Percentiles rank a stretch among this genome's conserved stretches.
phyloP scores from a whole-genome alignment of 2,797 vertebrate genomes.

The Gallinago solitaria region DNA sequence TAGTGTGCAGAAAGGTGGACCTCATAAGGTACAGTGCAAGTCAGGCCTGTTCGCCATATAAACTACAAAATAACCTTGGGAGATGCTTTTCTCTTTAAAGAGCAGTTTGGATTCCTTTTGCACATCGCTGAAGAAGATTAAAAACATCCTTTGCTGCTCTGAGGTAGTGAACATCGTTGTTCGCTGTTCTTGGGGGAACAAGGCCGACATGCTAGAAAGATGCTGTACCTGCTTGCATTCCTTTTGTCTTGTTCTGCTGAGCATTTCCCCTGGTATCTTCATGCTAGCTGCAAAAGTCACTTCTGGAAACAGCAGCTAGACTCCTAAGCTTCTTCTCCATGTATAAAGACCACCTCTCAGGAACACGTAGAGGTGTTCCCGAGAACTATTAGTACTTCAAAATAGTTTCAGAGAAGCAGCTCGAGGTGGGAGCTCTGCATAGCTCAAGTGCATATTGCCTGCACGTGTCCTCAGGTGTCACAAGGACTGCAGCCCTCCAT shows the following conservation, averaged over 20 bases:
- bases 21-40: not conserved
- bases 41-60: not conserved
- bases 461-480: not conserved
- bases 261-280: not conserved
- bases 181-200: not conserved
- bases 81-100: not conserved
- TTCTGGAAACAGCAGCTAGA: not conserved
- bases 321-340: not conserved
- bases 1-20: not conserved
- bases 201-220: accelerated
- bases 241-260: not conserved
- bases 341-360: not conserved
- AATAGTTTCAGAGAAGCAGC: not conserved
- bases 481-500: not conserved
- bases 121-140: not conserved
- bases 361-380: not conserved
- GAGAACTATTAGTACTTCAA: not conserved
- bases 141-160: not conserved
- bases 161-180: not conserved
- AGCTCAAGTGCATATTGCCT: accelerated
- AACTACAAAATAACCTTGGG: not conserved
- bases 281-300: not conserved
- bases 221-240: not conserved
- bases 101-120: not conserved
- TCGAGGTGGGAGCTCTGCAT: not conserved